A percentile compares a stretch with the other conserved stretches of the same genome.
Evolutionary conservation across 2,888 invertebrate species (phyloP).

Genomic region (Lapara coniferarum): DNA sequence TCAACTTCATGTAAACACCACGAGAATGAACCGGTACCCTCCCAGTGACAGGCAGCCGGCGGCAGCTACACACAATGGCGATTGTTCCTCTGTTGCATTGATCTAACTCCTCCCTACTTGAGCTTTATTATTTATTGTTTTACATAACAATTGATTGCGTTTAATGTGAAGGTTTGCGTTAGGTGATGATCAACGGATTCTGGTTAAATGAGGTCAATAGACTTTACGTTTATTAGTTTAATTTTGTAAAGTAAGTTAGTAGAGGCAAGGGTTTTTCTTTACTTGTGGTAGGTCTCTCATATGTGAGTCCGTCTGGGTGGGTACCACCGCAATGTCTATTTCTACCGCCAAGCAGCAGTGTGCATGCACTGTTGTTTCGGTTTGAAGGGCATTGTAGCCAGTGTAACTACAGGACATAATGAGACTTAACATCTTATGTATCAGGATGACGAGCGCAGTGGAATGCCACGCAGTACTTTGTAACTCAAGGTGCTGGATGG

Average conservation of each 20-base stretch:
- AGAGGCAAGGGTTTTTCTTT: too few relatives aligned
- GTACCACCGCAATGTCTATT: too few relatives aligned
- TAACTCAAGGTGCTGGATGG: too few relatives aligned
- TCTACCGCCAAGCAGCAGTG: too few relatives aligned
- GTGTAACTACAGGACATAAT: too few relatives aligned
- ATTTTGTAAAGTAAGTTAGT: neutral
- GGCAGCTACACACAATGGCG: slow-evolving; percentile 72
- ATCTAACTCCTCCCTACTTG: slow-evolving; percentile 59
- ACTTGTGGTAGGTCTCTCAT: too few relatives aligned
- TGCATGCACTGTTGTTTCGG: too few relatives aligned
- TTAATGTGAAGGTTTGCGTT: slow-evolving; percentile 13
- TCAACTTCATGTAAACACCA: slow-evolving; percentile 27
- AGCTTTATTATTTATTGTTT: slow-evolving; percentile 64
- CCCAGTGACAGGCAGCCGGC: slow-evolving; percentile 72
- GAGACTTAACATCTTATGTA: too few relatives aligned
- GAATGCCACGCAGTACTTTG: too few relatives aligned
- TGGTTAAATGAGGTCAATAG: neutral
- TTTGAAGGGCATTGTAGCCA: too few relatives aligned
- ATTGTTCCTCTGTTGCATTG: slow-evolving; percentile 63
- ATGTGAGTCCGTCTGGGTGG: too few relatives aligned
- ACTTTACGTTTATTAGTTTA: neutral
- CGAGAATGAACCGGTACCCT: slow-evolving; percentile 46
- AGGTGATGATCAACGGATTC: neutral
- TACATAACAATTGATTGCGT: slow-evolving; percentile 15
- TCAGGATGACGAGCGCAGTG: too few relatives aligned